Percentiles rank a stretch among this genome's conserved stretches.
These are phyloP conservation scores for Platyrinchus mystaceus DNA, from an alignment of 2,797 vertebrate genomes.

Conservation along the genomic window DNA sequence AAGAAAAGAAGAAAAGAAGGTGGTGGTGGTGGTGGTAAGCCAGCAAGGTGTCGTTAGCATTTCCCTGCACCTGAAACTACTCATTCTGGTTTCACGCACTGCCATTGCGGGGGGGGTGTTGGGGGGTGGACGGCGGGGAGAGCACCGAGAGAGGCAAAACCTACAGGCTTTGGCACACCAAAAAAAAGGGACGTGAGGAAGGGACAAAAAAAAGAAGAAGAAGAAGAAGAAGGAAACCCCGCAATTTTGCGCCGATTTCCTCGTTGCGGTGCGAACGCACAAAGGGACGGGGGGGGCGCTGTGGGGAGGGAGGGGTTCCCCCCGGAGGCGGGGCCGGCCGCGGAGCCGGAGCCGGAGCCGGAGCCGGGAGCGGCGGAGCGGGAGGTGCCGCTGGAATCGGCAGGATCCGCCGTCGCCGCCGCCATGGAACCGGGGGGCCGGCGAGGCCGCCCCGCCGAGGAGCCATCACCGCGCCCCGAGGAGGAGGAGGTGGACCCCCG, in stretches of 20 bases:
- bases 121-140: not conserved
- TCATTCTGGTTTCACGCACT: not conserved
- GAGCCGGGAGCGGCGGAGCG: not conserved
- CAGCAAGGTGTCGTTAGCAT: not conserved
- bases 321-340: not conserved
- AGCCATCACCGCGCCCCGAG: not conserved
- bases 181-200: not conserved
- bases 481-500: conserved; percentile 88
- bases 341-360: not conserved
- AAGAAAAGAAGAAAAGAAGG: not conserved
- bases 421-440: not conserved
- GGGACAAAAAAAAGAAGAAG: not conserved
- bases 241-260: not conserved
- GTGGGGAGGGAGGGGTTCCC: not conserved
- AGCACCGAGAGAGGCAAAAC: not conserved
- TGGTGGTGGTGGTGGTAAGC: not conserved
- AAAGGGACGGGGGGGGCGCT: not conserved
- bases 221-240: not conserved
- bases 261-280: not conserved
- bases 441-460: not conserved
- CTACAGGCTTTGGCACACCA: fast-evolving
- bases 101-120: not conserved
- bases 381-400: not conserved
- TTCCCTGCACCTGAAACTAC: not conserved
- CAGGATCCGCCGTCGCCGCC: not conserved